Percentiles rank a stretch among this genome's conserved stretches.
phyloP scores from a whole-genome alignment of 2,113 vertebrate species.

The Phalacrocorax pelagicus region DNA sequence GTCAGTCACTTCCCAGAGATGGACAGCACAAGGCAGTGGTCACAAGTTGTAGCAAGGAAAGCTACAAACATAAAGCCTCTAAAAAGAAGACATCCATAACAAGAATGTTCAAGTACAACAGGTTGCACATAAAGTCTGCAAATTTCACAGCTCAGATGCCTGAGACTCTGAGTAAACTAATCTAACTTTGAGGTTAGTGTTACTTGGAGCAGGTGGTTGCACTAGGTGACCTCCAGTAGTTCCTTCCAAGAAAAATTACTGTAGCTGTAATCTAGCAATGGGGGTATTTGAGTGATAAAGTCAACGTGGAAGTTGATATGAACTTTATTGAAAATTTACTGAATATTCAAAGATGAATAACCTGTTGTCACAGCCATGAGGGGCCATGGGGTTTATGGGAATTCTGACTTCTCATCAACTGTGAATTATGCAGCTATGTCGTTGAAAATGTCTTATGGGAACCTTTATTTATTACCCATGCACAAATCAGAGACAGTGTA shows the following conservation, averaged over 20 bases:
- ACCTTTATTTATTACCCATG: not conserved
- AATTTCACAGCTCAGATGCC: not conserved
- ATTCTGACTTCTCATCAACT: not conserved
- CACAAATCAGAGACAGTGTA: not conserved
- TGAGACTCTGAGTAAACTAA: not conserved
- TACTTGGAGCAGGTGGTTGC: not conserved
- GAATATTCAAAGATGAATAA: not conserved
- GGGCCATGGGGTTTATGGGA: rapidly evolving
- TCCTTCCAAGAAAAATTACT: not conserved
- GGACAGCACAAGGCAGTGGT: not conserved
- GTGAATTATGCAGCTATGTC: not conserved
- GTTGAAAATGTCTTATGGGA: not conserved
- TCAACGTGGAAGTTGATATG: not conserved
- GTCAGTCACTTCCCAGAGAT: not conserved
- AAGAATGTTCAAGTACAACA: not conserved
- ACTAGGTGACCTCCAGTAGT: not conserved
- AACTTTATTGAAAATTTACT: not conserved
- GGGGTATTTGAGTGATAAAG: not conserved
- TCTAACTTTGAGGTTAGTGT: not conserved
- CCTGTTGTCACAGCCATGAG: not conserved
- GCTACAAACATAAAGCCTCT: not conserved
- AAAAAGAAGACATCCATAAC: not conserved
- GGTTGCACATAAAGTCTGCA: not conserved
- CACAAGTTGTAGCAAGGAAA: not conserved
- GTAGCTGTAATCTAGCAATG: not conserved